These are phyloP conservation scores for Dufourea novaeangliae DNA, from an alignment of 1,140 invertebrate genomes.

Conservation along the genomic window DNA sequence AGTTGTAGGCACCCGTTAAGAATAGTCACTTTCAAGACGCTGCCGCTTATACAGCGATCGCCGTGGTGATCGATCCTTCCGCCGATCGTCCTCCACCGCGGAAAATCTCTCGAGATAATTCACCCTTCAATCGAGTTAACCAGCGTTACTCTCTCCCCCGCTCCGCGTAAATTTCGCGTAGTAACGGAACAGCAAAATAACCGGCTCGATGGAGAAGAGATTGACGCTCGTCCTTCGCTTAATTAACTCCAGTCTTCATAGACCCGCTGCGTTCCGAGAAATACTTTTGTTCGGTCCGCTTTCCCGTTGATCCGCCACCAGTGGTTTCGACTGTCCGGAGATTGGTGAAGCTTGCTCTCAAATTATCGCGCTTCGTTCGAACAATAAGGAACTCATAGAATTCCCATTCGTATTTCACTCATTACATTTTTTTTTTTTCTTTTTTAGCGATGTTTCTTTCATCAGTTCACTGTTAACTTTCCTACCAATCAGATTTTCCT, in stretches of 20 bases:
- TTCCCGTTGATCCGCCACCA: not conserved
- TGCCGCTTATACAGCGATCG: conserved; percentile 28
- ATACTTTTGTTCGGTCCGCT: not conserved
- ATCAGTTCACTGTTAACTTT: no score
- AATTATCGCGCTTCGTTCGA: no score
- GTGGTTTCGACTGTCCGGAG: not conserved
- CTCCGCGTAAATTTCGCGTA: conserved; percentile 28
- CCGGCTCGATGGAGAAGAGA: not conserved
- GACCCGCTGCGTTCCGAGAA: not conserved
- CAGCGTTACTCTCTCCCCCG: not conserved
- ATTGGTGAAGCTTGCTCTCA: not conserved
- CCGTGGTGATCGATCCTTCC: conserved; percentile 50
- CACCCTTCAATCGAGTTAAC: conserved; percentile 32
- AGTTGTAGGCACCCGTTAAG: conserved; percentile 52
- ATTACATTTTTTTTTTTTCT: no score
- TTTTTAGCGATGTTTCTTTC: no score
- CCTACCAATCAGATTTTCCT: no score
- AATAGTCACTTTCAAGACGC: conserved; percentile 57
- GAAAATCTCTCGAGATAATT: conserved; percentile 47
- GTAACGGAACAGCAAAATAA: conserved; percentile 23
- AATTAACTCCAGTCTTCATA: conserved; percentile 7
- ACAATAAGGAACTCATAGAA: no score
- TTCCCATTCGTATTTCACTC: no score
- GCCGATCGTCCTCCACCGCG: not conserved
- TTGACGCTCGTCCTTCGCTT: not conserved